Evolutionary conservation across 2,888 invertebrate genomes (phyloP).

Genomic region (Zelleria hepariella): DNA sequence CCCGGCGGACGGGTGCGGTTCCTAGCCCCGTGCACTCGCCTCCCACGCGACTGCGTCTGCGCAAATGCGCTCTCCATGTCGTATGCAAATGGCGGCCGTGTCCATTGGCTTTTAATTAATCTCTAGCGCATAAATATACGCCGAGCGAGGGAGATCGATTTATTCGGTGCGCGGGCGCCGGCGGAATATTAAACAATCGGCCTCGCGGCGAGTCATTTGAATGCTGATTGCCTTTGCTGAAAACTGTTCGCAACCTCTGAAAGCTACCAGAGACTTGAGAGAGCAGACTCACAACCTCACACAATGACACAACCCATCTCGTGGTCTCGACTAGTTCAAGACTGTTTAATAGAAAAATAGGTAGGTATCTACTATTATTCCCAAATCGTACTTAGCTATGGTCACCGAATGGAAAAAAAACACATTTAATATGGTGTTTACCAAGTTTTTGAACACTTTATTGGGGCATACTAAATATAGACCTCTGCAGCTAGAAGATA

Average conservation of each 20-base stretch:
- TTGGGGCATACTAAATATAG: too few species aligned
- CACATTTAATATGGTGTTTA: too few species aligned
- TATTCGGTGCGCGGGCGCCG: constrained; percentile 5
- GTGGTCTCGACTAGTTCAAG: not conserved
- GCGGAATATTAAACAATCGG: constrained; percentile 44
- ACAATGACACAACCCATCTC: not conserved
- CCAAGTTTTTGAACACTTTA: too few species aligned
- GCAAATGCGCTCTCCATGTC: constrained; percentile 70
- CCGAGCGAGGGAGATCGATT: constrained; percentile 32
- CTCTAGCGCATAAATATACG: constrained; percentile 65
- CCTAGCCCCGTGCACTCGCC: constrained; percentile 3
- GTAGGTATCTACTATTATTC: too few species aligned
- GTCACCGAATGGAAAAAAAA: too few species aligned
- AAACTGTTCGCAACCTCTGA: not conserved
- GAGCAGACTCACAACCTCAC: too few species aligned
- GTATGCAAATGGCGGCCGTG: constrained; percentile 67
- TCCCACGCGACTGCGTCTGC: constrained; percentile 42
- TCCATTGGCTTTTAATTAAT: constrained; percentile 65
- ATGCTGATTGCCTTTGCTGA: not conserved
- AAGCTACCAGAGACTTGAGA: too few species aligned
- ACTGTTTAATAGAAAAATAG: too few species aligned
- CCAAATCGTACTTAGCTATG: too few species aligned
- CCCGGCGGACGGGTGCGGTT: not conserved
- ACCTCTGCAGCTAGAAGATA: too few species aligned
- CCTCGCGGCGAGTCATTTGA: constrained; percentile 7